A percentile compares a stretch with the other conserved stretches of the same genome.
These are phyloP conservation scores for Cyrtonyx montezumae DNA, from an alignment of 2,113 vertebrate species.

Conservation along the genomic window DNA sequence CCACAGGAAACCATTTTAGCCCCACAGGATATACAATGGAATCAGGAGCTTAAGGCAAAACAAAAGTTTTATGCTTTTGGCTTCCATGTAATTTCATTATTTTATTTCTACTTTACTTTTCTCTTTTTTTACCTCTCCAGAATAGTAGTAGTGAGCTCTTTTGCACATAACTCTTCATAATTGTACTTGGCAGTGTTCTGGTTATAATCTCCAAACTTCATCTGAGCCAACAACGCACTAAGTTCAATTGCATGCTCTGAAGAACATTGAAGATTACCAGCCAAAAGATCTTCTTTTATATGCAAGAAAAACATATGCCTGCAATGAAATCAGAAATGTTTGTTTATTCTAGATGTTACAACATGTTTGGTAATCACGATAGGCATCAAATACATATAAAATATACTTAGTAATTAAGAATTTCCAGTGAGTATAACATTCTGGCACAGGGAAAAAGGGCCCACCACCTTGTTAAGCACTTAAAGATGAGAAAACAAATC, in stretches of 20 bases:
- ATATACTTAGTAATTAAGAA: neutral
- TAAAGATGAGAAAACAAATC: neutral
- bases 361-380: neutral
- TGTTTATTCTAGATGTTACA: neutral
- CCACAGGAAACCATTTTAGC: neutral
- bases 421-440: neutral
- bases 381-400: neutral
- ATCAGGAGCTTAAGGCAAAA: neutral
- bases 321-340: slow-evolving; percentile 30
- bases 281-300: slow-evolving; percentile 93
- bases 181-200: slow-evolving; percentile 97
- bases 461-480: neutral
- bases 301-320: slow-evolving; percentile 96
- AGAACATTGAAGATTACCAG: slow-evolving; percentile 91
- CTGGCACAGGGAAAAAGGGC: neutral
- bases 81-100: neutral
- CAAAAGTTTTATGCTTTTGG: neutral
- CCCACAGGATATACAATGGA: neutral
- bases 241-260: slow-evolving; percentile 92
- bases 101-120: neutral
- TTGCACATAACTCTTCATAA: slow-evolving; percentile 89
- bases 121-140: slow-evolving; percentile 78
- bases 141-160: slow-evolving; percentile 82
- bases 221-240: slow-evolving; percentile 92
- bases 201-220: slow-evolving; percentile 96